Evolutionary conservation across 2,888 invertebrate genomes (phyloP), one percentile per base, ranked within the genome.

Genomic region (Drosophila quasianomalipes): DNA sequence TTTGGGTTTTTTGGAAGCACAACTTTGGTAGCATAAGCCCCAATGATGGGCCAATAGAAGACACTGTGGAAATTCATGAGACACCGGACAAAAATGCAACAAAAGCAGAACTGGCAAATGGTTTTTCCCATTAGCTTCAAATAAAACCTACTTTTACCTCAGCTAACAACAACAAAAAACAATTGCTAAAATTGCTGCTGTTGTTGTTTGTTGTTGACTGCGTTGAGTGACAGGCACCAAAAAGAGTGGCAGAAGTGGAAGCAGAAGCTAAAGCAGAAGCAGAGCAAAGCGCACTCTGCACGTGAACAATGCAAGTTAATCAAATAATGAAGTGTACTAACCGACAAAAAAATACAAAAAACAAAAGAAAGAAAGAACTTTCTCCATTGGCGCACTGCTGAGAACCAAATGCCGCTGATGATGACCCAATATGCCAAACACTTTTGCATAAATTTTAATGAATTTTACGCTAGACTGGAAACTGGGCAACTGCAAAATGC

Each of bases 401-500:
- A 69, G 69, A 80, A 73, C 53, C 60, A 37, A 41, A 41, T 41
- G 53, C 63, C 54, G 64, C 52, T 76, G 63, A 59, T 58, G 83
- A 75, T 81, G 90, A 89, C 82, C 89, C 89, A 89, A 88, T 83
- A 89, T 82, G 77, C 77, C 78, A 82, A 83, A 80, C 65, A 74
- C 81, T 76, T 88, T 88, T 90, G 90, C 88, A 90, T 89, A 90
- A 59, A 85, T 89, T 88, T 85, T 62, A 88, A 88, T 89, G 82
- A 81, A 82, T 89, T 90, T 89, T 76, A 85, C 85, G 86, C 80
- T 78, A 80, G 74, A 72, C 62, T 74, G 61, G 12, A 14, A 57
- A 52, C 72, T 26, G 59, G 28, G 12, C 59, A 60, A 69, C 39
- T 64, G 44, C 19, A 31, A 70, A 67, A 37, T 31, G 53, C 5